phyloP scores from a whole-genome alignment of 2,888 invertebrate genomes.

The Noctua pronuba region DNA sequence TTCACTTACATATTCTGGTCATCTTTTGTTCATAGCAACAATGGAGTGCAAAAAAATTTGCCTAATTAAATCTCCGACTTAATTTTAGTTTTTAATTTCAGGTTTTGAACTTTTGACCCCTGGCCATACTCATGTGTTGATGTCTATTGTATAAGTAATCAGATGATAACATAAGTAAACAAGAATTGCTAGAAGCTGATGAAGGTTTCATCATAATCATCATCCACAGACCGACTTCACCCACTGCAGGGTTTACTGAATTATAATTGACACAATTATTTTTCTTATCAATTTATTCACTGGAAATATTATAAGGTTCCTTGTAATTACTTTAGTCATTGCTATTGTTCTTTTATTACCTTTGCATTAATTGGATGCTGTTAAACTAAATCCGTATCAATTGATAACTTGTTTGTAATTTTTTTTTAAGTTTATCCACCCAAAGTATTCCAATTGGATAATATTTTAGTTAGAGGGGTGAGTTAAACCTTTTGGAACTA shows the following conservation, averaged over 20 bases:
- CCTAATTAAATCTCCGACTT: not conserved
- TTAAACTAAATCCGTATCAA: not conserved
- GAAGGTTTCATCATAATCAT: no score
- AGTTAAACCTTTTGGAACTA: not conserved
- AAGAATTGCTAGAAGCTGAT: not conserved
- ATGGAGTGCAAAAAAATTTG: not conserved
- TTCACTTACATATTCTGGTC: no score
- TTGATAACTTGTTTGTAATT: not conserved
- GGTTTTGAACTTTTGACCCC: not conserved
- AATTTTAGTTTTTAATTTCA: not conserved
- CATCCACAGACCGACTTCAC: no score
- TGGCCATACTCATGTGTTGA: not conserved
- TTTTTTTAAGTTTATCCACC: not conserved
- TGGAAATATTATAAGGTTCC: constrained; percentile 2
- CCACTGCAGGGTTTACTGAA: not conserved
- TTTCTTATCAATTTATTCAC: constrained; percentile 5
- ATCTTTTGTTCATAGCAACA: not conserved
- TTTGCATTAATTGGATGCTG: not conserved
- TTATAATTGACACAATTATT: constrained; percentile 6
- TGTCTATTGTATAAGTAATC: not conserved
- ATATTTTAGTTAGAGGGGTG: not conserved
- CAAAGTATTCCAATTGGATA: not conserved
- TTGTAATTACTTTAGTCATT: not conserved
- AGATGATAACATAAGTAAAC: constrained; percentile 13
- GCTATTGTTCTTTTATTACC: not conserved